Evolutionary conservation across 2,888 invertebrate genomes (phyloP), one percentile per base, ranked within the genome.

Genomic region (Tuberolachnus salignus): DNA sequence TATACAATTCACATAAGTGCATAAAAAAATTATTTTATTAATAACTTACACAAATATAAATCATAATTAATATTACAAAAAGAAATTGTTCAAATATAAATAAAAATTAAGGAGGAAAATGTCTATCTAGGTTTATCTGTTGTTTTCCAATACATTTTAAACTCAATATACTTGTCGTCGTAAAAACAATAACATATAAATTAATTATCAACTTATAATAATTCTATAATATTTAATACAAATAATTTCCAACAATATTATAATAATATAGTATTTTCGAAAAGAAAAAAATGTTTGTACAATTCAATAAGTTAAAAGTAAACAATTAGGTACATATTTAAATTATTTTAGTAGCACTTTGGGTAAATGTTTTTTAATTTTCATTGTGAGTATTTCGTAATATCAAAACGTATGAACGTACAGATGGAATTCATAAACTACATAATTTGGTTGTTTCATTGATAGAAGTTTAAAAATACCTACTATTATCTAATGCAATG

Each of bases 1-100:
- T 42, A 51, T 10, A 34, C 34, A 61, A 61, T 67, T 67, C 51
- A 67, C 67, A 53, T 34, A 16, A 49, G 61, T 51, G 53, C 53
- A 71, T 8, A 72, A 63, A 34, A 57, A 63, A 49, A 34, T 16
- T 53, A 53, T 9, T n/a, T n/a, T n/a, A n/a, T n/a, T 21, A 64
- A 64, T 21, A 64, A 21, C 14, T 23, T 46, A 64, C 26, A 61
- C 14, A 16, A 46, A 64, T 10, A 46, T 46, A 64, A 64, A 64
- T 46, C 3, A 64, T 46, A 46, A 64, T 46, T 46, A 34, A 0
- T 14, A n/a, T n/a, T n/a, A n/a, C 46, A 34, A 46, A 16, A 64
- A 64, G 23, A 46, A 64, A 16, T 19, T 64, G 14, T 3, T 46
- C 14, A 10, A 64, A 64, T 44, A 44, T 19, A 44, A 42, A 42